Evolutionary conservation across 2,888 invertebrate genomes (phyloP), one percentile per base, ranked within the genome.

Genomic region (Euproctis similis): DNA sequence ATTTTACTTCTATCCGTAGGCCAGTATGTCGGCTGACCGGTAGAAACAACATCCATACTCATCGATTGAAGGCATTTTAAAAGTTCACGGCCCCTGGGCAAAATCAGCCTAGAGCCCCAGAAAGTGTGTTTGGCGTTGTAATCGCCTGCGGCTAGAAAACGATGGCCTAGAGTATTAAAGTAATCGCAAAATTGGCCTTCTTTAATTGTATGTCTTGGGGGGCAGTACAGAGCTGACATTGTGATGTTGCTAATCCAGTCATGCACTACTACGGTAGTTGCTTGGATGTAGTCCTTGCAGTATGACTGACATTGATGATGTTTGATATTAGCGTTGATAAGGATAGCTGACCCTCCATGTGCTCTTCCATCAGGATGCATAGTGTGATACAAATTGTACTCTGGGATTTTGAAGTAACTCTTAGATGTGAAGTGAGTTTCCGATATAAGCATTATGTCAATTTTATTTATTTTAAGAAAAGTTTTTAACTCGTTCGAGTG

Each of bases 391-490:
- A 21, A 9, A n/a, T 3, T 24, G 44, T 53, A 34, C 40, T 30
- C 12, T 4, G 29, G 31, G 8, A 46, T 31, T 12, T 29, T 29
- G 9, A 42, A 24, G 19, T 28, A 29, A 10, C 27, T 42, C 29
- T 34, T 43, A 0, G 12, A 9, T 7, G 42, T 41, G 9, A 46
- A 43, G 19, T 45, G 42, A 4, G 22, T 22, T 22, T 22, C 22
- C 2, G 22, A 22, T n/a, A n/a, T n/a, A n/a, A n/a, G n/a, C n/a
- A n/a, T n/a, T n/a, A n/a, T n/a, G n/a, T n/a, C n/a, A n/a, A n/a
- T n/a, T n/a, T 39, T 12, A 6, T 39, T 12, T 30, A 17, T 26
- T 28, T 22, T 26, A 40, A 24, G 20, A 37, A 40, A 4, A 14
- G 12, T 25, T 30, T 34, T 34, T 25, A 37, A 31, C 25, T 40